Evolutionary conservation across 2,113 vertebrate genomes (phyloP).

Genomic region (Cyanocitta stelleri): DNA sequence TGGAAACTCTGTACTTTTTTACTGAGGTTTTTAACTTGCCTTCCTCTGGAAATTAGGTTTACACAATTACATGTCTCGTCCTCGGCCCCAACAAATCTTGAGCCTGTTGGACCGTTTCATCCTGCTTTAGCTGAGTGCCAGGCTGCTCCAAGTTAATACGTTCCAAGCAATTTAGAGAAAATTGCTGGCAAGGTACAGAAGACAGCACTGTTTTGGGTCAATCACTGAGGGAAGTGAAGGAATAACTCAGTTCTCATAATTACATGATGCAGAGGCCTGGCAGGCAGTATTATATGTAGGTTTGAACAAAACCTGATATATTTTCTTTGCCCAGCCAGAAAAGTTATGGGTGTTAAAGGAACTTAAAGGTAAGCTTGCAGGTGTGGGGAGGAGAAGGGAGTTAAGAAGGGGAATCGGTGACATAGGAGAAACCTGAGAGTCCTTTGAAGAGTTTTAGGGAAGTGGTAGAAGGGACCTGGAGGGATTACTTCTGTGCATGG

Average conservation of each 20-base stretch:
- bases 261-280: neutral
- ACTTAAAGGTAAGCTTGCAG: neutral
- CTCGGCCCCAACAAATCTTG: constrained; percentile 1
- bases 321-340: neutral
- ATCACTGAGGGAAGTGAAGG: neutral
- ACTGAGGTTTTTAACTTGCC: neutral
- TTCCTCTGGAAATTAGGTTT: constrained; percentile 5
- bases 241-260: neutral
- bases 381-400: neutral
- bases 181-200: neutral
- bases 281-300: neutral
- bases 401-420: neutral
- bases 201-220: neutral
- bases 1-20: neutral
- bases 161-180: neutral
- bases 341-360: neutral
- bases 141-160: neutral
- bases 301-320: neutral
- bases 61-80: neutral
- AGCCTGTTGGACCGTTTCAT: neutral
- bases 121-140: neutral
- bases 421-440: neutral
- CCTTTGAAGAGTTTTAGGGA: neutral
- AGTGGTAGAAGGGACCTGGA: neutral
- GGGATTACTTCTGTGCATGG: neutral